Base-by-base conservation (phyloP, 1,140 invertebrate species). In the Apis dorsata region DNA sequence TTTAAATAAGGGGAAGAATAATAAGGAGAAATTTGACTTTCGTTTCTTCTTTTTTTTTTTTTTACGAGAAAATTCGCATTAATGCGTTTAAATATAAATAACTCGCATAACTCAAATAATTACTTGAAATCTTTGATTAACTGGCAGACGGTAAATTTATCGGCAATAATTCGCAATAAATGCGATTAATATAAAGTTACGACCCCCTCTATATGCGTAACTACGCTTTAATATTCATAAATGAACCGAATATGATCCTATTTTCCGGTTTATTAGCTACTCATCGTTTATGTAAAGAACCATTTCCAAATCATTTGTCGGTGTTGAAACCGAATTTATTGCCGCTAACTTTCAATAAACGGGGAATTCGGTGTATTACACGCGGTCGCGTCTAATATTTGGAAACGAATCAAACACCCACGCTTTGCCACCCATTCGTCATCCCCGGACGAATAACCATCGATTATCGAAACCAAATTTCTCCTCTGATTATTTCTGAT, bases 251-350 rank as follows among this genome's bases (percentile, higher is more conserved):
- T 60, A 49, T 49, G 57, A 44, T 74, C 72, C 28, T 74, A 49
- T 74, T 74, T 74, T 62, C 57, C 34, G 57, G 49, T 49, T 72
- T 72, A 72, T 72, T 72, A 72, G 55, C 28, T 59, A 12, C 60
- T 51, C 60, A 65, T 51, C 74, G 74, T 76, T 76, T 63, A 63
- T 62, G 55, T 24, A 62, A 76, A 76, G 59, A 63, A 63, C 74
- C 60, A 63, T 63, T 76, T 76, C n/a, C 74, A 76, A 76, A 76
- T 76, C 59, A 76, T 63, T 76, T 76, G 44, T 63, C 74, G 62
- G 49, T 12, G 62, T 9, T 19, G 34, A 49, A 28, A 17, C n/a
- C 13, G 49, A 24, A 63, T 76, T 76, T 76, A 62, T 76, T 12
- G 60, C 59, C 9, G 24, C 21, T 49, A 75, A 76, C n/a, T 76